Percentiles rank a stretch among this genome's conserved stretches.
Evolutionary conservation across 2,888 invertebrate genomes (phyloP).

Genomic region (Tiphia femorata): DNA sequence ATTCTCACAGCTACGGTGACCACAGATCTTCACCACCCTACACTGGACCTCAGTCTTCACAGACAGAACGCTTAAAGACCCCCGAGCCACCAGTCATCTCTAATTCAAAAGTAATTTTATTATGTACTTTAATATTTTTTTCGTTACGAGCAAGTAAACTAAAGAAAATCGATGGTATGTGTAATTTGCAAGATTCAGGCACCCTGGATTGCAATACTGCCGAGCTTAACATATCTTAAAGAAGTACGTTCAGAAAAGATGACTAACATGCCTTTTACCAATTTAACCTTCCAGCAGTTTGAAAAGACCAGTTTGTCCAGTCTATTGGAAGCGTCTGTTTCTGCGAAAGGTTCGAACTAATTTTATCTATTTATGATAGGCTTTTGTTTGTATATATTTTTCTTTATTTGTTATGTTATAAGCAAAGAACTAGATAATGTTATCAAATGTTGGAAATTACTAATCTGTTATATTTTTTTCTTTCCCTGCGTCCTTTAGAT

Average conservation of each 20-base stretch:
- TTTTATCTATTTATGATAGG: slow-evolving; percentile 11
- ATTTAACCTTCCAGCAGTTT: slow-evolving; percentile 59
- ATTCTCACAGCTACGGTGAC: slow-evolving; percentile 33
- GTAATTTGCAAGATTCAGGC: too few relatives aligned
- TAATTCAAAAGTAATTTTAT: slow-evolving; percentile 62
- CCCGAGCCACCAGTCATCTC: slow-evolving; percentile 68
- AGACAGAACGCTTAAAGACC: slow-evolving; percentile 59
- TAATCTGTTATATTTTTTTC: slow-evolving; percentile 19
- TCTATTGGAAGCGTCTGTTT: slow-evolving; percentile 67
- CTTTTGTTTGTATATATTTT: background rate
- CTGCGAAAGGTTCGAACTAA: slow-evolving; percentile 63
- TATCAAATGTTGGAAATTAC: slow-evolving; percentile 2
- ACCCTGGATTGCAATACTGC: too few relatives aligned
- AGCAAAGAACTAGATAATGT: background rate
- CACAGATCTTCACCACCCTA: slow-evolving; percentile 33
- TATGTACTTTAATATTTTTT: slow-evolving; percentile 11
- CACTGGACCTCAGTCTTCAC: slow-evolving; percentile 36
- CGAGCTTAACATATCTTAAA: too few relatives aligned
- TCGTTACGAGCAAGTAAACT: too few relatives aligned
- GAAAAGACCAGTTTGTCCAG: slow-evolving; percentile 68
- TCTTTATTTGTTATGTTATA: slow-evolving; percentile 10
- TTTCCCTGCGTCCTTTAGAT: slow-evolving; percentile 48
- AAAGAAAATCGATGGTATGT: too few relatives aligned
- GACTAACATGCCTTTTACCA: slow-evolving; percentile 29
- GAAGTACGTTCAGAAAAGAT: too few relatives aligned